Evolutionary conservation across 2,888 invertebrate species (phyloP), one percentile per base, ranked within the genome.

Genomic region (Tetramorium bicarinatum): DNA sequence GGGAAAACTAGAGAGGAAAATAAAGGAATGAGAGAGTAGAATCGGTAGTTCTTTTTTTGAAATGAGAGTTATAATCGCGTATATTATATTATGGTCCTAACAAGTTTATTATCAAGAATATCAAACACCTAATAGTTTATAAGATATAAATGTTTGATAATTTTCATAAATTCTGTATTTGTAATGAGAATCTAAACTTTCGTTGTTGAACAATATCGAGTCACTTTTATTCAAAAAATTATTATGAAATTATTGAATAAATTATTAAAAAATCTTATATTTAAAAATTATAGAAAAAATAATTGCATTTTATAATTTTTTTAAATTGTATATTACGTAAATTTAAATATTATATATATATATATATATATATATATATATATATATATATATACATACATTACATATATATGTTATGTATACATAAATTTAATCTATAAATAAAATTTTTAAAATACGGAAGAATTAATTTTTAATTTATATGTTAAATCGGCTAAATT

Each of bases 11-110:
- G 38, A 76, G 38, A 76, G 13, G 2, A 52, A 76, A 76, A 76
- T 75, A n/a, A 76, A 76, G 49, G n/a, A 76, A 38, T 64, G 66
- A 76, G 66, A 76, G 49, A 49, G 49, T 76, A 38, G 64, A 64
- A 62, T 75, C 15, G 29, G 13, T n/a, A 3, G 38, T 66, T 64
- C 18, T 64, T 49, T 18, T 18, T 76, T 38, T 64, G 15, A 62
- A 47, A 75, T 44, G 18, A 64, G 49, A 64, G 49, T 8, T 64
- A 52, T 7, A 18, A 18, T 38, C 18, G 49, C 9, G 2, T 29
- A 38, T 18, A n/a, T 34, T 3, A 64, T 34, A 21, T 21, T 47
- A 15, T 8, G 1, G 0, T 75, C 1, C 3, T 41, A 13, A 25
- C 13, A 21, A 29, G 15, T 59, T 59, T n/a, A 47, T 9, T 52